Percentiles rank a stretch among this genome's conserved stretches.
phyloP scores from a whole-genome alignment of 2,797 vertebrate species.

The Capromys pilorides region DNA sequence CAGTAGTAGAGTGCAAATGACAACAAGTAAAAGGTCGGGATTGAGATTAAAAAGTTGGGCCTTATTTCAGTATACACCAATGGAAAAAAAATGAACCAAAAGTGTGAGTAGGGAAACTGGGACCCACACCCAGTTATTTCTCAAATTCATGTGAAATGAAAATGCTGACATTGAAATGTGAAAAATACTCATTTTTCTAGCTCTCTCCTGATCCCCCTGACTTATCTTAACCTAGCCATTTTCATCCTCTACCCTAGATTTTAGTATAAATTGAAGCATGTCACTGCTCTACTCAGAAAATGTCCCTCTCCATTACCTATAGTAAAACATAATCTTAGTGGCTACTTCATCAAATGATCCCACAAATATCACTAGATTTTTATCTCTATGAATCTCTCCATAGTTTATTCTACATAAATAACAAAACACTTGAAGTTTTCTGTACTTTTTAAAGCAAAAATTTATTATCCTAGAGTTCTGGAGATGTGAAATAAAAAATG shows the following conservation, averaged over 20 bases:
- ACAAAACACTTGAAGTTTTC: not conserved
- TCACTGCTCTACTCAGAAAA: not conserved
- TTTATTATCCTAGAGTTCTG: not conserved
- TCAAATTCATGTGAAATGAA: slow-evolving; percentile 20
- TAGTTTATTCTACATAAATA: slow-evolving; percentile 1
- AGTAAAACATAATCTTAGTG: not conserved
- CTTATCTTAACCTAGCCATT: not conserved
- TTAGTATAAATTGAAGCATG: not conserved
- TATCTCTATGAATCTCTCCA: not conserved
- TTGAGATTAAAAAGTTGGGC: not conserved
- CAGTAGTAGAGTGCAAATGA: not conserved
- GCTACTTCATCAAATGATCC: not conserved
- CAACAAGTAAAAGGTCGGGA: not conserved
- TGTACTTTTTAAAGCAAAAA: not conserved
- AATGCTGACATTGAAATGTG: slow-evolving; percentile 18
- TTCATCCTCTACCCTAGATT: not conserved
- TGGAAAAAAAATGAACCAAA: not conserved
- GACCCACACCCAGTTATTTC: not conserved
- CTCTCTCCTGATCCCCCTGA: not conserved
- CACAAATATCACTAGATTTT: not conserved
- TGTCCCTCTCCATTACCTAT: not conserved
- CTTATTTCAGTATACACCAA: not conserved
- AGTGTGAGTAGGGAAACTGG: not conserved
- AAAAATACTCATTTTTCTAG: slow-evolving; percentile 33
- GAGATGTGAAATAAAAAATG: not conserved